Percentiles rank a stretch among this genome's conserved stretches.
These are phyloP conservation scores for Drosophila pallidifrons DNA, from an alignment of 1,140 invertebrate genomes.

Conservation along the genomic window DNA sequence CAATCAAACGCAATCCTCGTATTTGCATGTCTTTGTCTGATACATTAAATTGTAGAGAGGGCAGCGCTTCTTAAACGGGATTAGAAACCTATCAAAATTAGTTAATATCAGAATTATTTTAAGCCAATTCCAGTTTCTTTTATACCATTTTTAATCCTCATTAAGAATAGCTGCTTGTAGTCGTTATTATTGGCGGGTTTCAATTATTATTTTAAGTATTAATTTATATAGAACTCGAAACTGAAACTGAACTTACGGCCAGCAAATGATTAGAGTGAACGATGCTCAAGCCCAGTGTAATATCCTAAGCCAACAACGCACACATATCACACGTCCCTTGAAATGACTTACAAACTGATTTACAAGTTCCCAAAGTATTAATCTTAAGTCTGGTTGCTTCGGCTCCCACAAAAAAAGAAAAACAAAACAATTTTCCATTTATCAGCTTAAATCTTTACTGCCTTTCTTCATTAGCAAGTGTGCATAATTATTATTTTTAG, in stretches of 20 bases:
- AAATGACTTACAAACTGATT: conserved; percentile 52
- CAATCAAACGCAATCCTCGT: conserved; percentile 80
- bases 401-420: conserved; percentile 26
- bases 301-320: conserved; percentile 66
- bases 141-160: conserved; percentile 4
- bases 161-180: background rate
- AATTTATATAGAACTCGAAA: conserved; percentile 14
- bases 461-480: conserved; percentile 40
- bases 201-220: conserved; percentile 7
- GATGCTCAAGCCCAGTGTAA: conserved; percentile 68
- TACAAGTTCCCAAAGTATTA: conserved; percentile 79
- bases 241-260: conserved; percentile 16
- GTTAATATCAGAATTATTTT: conserved; percentile 3
- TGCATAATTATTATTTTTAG: conserved; percentile 39
- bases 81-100: conserved; percentile 24
- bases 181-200: background rate
- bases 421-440: conserved; percentile 48
- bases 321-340: conserved; percentile 71
- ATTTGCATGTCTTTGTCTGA: conserved; percentile 81
- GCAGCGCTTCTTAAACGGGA: background rate
- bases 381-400: conserved; percentile 55
- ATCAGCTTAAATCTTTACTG: conserved; percentile 55
- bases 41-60: background rate
- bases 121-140: background rate
- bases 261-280: conserved; percentile 25